phyloP scores from a whole-genome alignment of 2,888 invertebrate genomes.

The Heliconius charithonia region DNA sequence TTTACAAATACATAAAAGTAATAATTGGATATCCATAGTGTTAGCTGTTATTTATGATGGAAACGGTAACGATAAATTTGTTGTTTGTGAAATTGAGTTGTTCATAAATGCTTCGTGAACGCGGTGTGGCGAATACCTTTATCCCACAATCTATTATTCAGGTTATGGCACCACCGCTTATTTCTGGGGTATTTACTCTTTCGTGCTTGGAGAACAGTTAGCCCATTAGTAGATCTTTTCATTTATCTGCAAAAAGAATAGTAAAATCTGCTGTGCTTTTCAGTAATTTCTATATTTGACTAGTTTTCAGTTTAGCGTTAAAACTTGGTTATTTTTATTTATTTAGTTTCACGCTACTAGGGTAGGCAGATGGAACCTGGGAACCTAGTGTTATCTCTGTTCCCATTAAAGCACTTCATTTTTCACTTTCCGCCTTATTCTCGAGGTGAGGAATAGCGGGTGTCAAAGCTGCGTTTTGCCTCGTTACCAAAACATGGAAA shows the following conservation, averaged over 20 bases:
- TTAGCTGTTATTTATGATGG: slow-evolving; percentile 19
- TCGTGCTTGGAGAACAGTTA: background rate
- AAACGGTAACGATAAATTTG: slow-evolving; percentile 41
- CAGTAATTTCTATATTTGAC: background rate
- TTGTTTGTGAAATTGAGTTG: slow-evolving; percentile 42
- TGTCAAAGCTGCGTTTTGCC: too few species aligned
- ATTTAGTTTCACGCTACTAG: too few species aligned
- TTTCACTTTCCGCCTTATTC: too few species aligned
- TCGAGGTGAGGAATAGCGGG: too few species aligned
- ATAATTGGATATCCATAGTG: background rate
- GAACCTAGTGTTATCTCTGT: too few species aligned
- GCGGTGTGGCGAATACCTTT: slow-evolving; percentile 48
- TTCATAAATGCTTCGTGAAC: slow-evolving; percentile 44
- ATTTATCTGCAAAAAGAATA: background rate
- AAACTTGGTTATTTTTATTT: too few species aligned
- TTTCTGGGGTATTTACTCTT: slow-evolving; percentile 34
- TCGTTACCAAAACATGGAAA: too few species aligned
- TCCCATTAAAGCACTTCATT: too few species aligned
- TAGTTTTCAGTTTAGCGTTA: background rate
- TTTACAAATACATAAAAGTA: background rate
- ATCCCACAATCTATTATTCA: slow-evolving; percentile 52
- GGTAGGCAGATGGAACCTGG: too few species aligned
- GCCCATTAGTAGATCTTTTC: background rate
- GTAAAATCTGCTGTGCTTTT: background rate
- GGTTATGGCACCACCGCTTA: slow-evolving; percentile 47